These are phyloP conservation scores for Nephrotoma flavescens DNA, from an alignment of 2,888 invertebrate genomes.

Conservation along the genomic window DNA sequence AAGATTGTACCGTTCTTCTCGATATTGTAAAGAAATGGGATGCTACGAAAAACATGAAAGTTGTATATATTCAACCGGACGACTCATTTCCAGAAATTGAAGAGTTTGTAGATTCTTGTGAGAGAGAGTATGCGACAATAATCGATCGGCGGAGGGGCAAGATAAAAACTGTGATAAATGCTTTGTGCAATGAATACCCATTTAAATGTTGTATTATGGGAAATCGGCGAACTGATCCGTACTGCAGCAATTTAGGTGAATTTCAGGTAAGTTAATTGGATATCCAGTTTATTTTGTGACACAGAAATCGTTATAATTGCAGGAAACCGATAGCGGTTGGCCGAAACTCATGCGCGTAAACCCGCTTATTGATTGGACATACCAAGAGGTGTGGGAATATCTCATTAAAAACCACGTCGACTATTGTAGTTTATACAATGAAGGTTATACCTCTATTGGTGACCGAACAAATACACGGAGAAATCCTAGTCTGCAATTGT, in stretches of 20 bases:
- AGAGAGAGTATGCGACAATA: conserved; percentile 55
- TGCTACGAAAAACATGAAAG: conserved; percentile 37
- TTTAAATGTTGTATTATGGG: conserved; percentile 83
- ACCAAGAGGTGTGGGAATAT: conserved; percentile 84
- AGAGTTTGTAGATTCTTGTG: conserved; percentile 59
- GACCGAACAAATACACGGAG: conserved; percentile 62
- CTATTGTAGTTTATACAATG: conserved; percentile 83
- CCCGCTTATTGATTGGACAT: conserved; percentile 86
- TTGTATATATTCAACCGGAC: conserved; percentile 66
- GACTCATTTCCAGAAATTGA: conserved; percentile 79
- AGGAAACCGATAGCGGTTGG: conserved; percentile 83
- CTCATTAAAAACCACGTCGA: conserved; percentile 62
- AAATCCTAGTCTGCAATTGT: conserved; percentile 53
- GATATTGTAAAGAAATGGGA: conserved; percentile 39
- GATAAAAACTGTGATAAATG: conserved; percentile 54
- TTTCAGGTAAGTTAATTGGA: conserved; percentile 45
- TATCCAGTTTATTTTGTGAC: background rate
- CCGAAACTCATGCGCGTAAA: conserved; percentile 77
- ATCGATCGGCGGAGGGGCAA: conserved; percentile 51
- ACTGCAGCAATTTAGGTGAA: conserved; percentile 45
- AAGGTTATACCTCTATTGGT: conserved; percentile 86
- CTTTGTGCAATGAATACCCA: conserved; percentile 40
- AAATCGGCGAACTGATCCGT: conserved; percentile 75
- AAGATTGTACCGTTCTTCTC: conserved; percentile 90
- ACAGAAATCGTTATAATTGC: conserved; percentile 11